Conservation (phyloP, 2,113 vertebrate genomes). For the Onychostoma macrolepis region DNA sequence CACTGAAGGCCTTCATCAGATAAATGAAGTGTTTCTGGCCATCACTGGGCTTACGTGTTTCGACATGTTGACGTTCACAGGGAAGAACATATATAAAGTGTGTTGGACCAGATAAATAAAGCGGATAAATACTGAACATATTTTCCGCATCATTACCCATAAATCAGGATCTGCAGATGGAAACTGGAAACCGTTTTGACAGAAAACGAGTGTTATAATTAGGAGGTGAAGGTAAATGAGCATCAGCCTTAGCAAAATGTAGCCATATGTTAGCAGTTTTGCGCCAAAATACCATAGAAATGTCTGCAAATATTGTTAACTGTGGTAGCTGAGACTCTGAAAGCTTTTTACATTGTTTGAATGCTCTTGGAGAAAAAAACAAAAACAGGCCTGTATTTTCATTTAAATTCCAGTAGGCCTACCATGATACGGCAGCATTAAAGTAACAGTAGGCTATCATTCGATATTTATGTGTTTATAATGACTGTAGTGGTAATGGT, state of each 20-base stretch:
- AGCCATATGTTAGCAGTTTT: neutral
- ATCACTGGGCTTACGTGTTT: constrained; percentile 86
- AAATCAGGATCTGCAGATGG: neutral
- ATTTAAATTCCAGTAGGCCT: neutral
- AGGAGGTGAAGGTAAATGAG: neutral
- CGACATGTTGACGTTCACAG: constrained; percentile 79
- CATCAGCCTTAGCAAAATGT: neutral
- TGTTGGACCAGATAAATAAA: constrained; percentile 21
- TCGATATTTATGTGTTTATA: neutral
- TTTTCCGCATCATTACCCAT: neutral
- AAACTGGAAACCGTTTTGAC: neutral
- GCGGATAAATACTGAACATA: neutral
- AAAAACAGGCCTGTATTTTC: neutral
- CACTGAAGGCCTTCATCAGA: rapidly evolving
- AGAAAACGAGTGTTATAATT: neutral
- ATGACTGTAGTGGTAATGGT: neutral
- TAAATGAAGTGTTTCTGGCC: constrained; percentile 87
- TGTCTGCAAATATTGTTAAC: too few relatives aligned
- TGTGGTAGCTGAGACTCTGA: neutral
- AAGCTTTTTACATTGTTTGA: neutral
- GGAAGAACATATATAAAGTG: constrained; percentile 25
- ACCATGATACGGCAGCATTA: too few relatives aligned
- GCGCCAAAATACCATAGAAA: too few relatives aligned
- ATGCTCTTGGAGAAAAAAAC: neutral
- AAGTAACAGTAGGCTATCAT: too few relatives aligned